Evolutionary conservation across 2,888 invertebrate species (phyloP).

Genomic region (Pollenia amentaria): DNA sequence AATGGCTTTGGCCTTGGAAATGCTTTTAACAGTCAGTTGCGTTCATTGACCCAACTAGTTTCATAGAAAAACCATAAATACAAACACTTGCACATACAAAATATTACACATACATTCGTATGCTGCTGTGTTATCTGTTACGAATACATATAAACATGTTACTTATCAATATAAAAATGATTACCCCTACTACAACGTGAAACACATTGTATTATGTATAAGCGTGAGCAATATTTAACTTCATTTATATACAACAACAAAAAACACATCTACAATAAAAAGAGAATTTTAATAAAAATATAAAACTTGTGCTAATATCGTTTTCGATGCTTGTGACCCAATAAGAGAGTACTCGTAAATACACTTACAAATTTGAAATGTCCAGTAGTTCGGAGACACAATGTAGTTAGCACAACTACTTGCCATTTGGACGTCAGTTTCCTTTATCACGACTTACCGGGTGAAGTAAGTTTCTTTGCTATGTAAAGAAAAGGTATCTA

Average conservation of each 20-base stretch:
- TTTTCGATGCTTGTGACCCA: constrained; percentile 24
- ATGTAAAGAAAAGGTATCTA: no score
- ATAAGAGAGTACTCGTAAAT: not conserved
- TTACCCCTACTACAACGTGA: not conserved
- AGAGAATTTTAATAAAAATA: constrained; percentile 23
- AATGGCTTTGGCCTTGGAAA: constrained; percentile 83
- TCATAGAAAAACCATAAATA: not conserved
- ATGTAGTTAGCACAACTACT: no score
- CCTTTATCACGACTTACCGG: no score
- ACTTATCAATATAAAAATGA: constrained; percentile 19
- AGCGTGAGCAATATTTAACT: not conserved
- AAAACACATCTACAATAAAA: not conserved
- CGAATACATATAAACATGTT: constrained; percentile 12
- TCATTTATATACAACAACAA: not conserved
- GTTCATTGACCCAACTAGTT: constrained; percentile 74
- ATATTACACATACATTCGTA: not conserved
- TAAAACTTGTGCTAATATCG: constrained; percentile 14
- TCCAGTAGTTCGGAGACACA: no score
- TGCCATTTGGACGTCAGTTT: no score
- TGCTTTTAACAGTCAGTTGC: constrained; percentile 74
- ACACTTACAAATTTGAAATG: no score
- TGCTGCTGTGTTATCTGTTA: not conserved
- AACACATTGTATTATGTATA: not conserved
- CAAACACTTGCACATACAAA: not conserved
- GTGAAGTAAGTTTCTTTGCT: no score